These are phyloP conservation scores for Nesogale talazaci DNA, from an alignment of 2,113 vertebrate genomes.

Conservation along the genomic window DNA sequence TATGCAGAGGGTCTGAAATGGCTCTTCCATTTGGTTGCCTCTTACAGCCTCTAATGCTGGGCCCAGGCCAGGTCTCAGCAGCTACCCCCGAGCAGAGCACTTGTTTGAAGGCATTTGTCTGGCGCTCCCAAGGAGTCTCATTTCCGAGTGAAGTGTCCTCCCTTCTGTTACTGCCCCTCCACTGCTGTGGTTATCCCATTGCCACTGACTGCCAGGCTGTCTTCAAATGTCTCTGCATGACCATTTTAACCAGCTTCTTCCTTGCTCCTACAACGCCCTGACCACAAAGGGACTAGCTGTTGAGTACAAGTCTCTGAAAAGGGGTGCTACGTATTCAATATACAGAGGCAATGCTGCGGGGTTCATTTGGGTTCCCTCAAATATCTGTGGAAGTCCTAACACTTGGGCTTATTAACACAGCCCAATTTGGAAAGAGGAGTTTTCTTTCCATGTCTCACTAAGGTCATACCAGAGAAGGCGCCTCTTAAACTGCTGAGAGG, in stretches of 20 bases:
- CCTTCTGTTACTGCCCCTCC: background rate
- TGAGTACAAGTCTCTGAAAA: constrained; percentile 24
- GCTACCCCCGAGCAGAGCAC: background rate
- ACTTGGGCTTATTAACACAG: background rate
- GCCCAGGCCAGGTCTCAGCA: background rate
- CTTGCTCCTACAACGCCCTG: background rate
- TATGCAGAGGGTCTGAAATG: background rate
- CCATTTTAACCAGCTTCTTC: background rate
- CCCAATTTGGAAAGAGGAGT: background rate
- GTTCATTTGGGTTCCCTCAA: background rate
- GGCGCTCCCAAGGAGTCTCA: background rate
- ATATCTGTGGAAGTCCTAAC: background rate
- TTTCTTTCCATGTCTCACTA: background rate
- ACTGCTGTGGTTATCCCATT: background rate
- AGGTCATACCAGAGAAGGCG: background rate
- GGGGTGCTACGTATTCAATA: background rate
- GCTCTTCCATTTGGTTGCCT: background rate
- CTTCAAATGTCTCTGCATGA: background rate
- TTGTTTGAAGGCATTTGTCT: background rate
- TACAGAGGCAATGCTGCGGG: background rate
- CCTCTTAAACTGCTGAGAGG: background rate
- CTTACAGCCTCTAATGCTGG: background rate
- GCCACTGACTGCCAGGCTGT: background rate
- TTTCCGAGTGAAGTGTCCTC: background rate
- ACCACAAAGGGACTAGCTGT: background rate